phyloP scores from a whole-genome alignment of 2,888 invertebrate species.

The Heliconius ethilla region DNA sequence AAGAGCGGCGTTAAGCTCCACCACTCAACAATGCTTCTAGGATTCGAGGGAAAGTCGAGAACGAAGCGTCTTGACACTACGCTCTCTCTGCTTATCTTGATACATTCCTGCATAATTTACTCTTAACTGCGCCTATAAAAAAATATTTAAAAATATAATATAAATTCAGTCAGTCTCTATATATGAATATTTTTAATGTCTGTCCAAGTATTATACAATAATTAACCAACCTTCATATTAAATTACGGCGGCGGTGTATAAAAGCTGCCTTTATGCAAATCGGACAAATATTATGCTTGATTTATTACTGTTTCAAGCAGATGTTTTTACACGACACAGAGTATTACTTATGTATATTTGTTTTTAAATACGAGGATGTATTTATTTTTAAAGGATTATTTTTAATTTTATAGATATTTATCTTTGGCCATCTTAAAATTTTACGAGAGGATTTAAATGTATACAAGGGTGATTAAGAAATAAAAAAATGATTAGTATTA shows the following conservation, averaged over 20 bases:
- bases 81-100: too few species aligned
- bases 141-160: not conserved
- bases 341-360: not conserved
- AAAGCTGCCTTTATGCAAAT: constrained; percentile 64
- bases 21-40: too few species aligned
- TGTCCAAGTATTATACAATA: constrained; percentile 46
- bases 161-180: not conserved
- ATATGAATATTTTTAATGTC: constrained; percentile 39
- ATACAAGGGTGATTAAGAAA: too few species aligned
- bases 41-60: too few species aligned
- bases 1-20: not conserved
- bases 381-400: not conserved
- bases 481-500: too few species aligned
- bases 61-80: too few species aligned
- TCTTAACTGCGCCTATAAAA: too few species aligned
- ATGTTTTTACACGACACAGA: constrained; percentile 11
- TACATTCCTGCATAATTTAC: too few species aligned
- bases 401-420: not conserved
- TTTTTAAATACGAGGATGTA: not conserved
- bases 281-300: constrained; percentile 61
- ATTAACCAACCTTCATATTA: constrained; percentile 56
- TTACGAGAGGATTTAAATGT: too few species aligned
- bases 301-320: constrained; percentile 57
- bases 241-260: constrained; percentile 61
- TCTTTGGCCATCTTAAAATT: not conserved